A percentile compares a stretch with the other conserved stretches of the same genome.
Evolutionary conservation across 2,113 vertebrate species (phyloP).

Genomic region (Alouatta palliata): DNA sequence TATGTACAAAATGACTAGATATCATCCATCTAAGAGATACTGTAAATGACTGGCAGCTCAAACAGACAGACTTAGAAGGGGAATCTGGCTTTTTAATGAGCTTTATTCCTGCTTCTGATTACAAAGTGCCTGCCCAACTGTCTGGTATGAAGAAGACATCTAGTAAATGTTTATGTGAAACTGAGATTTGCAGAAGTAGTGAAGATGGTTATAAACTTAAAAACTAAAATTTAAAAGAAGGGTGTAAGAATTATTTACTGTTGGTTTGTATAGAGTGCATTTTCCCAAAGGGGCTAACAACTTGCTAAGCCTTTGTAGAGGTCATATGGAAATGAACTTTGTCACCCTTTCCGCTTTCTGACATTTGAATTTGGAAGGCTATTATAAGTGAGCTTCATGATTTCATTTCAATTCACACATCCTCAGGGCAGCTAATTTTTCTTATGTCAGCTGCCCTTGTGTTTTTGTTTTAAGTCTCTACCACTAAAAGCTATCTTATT

Average conservation of each 20-base stretch:
- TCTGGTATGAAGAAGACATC: background rate
- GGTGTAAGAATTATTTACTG: background rate
- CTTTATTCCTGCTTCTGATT: background rate
- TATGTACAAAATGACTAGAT: background rate
- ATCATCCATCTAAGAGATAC: background rate
- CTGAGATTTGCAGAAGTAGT: background rate
- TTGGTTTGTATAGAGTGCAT: background rate
- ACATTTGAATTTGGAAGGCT: background rate
- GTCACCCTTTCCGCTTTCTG: background rate
- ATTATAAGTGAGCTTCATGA: background rate
- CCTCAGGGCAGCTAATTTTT: conserved; percentile 2
- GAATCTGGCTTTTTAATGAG: background rate
- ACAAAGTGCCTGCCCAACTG: background rate
- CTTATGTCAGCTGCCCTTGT: background rate
- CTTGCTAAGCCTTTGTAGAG: background rate
- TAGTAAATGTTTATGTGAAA: background rate
- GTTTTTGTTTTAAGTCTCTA: background rate
- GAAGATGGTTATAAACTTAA: background rate
- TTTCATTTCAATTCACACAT: background rate
- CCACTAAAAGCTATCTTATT: background rate
- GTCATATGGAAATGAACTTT: background rate
- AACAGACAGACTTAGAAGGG: background rate
- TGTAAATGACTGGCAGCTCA: background rate
- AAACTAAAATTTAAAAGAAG: background rate
- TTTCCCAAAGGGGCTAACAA: background rate